These are phyloP conservation scores for Acanthisitta chloris DNA, from an alignment of 2,113 vertebrate genomes.

Conservation along the genomic window DNA sequence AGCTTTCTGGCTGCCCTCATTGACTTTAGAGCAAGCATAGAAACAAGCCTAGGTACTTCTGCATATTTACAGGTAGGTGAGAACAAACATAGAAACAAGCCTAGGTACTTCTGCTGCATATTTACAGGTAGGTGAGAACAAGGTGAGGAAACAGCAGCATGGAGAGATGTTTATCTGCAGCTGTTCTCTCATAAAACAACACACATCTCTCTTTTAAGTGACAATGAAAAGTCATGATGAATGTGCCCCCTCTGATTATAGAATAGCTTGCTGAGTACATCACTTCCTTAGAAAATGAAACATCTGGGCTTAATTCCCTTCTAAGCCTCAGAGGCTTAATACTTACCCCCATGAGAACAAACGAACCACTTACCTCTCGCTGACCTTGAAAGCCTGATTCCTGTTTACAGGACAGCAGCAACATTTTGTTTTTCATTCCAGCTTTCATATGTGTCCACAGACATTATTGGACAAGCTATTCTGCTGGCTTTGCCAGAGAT, in stretches of 20 bases:
- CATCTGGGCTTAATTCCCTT: constrained; percentile 22
- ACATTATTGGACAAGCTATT: neutral
- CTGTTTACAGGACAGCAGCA: neutral
- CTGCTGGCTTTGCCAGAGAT: neutral
- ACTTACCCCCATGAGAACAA: neutral
- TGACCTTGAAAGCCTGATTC: constrained; percentile 10
- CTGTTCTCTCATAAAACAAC: neutral
- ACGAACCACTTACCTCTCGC: neutral
- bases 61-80: neutral
- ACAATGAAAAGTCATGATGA: neutral
- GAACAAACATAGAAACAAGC: neutral
- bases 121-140: neutral
- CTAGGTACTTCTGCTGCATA: neutral
- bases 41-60: neutral
- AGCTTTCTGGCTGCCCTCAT: neutral
- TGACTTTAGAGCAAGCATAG: neutral
- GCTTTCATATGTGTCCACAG: neutral
- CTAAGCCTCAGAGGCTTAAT: constrained; percentile 16
- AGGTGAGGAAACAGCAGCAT: neutral
- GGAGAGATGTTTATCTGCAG: neutral
- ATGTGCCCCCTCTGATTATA: neutral
- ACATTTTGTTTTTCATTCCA: neutral
- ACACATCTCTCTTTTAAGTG: neutral
- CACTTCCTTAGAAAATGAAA: constrained; percentile 13
- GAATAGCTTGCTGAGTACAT: neutral